Base-by-base conservation (phyloP, 1,140 invertebrate genomes). In the Idris sp. region DNA sequence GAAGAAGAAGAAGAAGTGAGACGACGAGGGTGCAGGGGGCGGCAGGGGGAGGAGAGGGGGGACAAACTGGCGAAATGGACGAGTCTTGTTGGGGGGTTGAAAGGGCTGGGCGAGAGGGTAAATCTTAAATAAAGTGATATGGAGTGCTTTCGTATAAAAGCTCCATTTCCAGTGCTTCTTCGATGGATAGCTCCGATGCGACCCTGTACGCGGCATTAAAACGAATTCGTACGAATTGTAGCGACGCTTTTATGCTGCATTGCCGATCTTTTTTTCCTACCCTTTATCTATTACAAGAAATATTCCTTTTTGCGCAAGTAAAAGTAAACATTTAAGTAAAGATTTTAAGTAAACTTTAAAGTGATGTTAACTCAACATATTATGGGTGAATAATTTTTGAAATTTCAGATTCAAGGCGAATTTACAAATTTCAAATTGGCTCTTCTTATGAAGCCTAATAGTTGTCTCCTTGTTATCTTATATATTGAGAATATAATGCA, bases 91-190 rank as follows among this genome's bases (percentile, higher is more conserved):
- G 84, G 83, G n/a, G 83, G 84, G 81, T 84, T 85, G 82, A 87
- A 87, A 86, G 83, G 84, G 83, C 80, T 80, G 83, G 84, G 84
- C 69, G 84, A 87, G 86, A 87, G 85, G 85, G 84, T 87, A 87
- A 87, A 87, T 87, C 85, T 87, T 87, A 87, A 87, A 87, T 87
- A 87, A 87, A 86, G 86, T 88, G 86, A 87, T 87, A 88, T 88
- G 86, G 86, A 88, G 86, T 88, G 84, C 85, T 88, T 86, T 86
- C 83, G 86, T 88, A 88, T 86, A 87, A 87, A 86, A 88, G 86
- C 86, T 84, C 85, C 83, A 86, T 87, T 87, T 86, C 84, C 84
- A 84, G 76, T 81, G 77, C 84, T 83, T 79, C 81, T 84, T 83
- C 82, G 79, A 73, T 78, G 77, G 79, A 81, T 82, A 80, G 79